Evolutionary conservation across 2,888 invertebrate species (phyloP).

Genomic region (Dynastes maya): DNA sequence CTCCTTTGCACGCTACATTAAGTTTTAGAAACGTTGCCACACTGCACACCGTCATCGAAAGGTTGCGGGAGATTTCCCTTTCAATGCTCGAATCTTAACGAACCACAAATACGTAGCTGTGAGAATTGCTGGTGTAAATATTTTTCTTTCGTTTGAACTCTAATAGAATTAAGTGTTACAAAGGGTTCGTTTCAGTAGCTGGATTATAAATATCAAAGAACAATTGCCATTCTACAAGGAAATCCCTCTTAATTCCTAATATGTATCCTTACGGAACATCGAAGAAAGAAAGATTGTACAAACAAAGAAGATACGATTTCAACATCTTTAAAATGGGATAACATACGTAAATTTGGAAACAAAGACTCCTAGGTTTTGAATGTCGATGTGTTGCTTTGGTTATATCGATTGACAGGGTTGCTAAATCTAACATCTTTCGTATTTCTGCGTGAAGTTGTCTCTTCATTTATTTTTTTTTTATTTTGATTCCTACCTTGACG

Average conservation of each 20-base stretch:
- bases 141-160: slow-evolving; percentile 13
- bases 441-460: too few species aligned
- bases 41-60: slow-evolving; percentile 18
- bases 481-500: too few species aligned
- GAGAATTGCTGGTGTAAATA: background rate
- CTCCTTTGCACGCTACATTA: slow-evolving; percentile 29
- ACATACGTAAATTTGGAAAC: too few species aligned
- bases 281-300: background rate
- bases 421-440: too few species aligned
- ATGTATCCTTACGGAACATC: background rate
- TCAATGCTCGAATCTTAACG: background rate
- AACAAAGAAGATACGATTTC: too few species aligned
- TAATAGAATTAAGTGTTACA: background rate
- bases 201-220: slow-evolving; percentile 9
- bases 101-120: background rate
- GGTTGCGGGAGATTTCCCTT: slow-evolving; percentile 21
- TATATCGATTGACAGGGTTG: too few species aligned
- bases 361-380: too few species aligned
- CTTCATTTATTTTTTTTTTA: too few species aligned
- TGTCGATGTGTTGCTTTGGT: too few species aligned
- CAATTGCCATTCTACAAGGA: background rate
- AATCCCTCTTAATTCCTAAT: background rate
- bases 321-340: too few species aligned
- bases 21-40: slow-evolving; percentile 32
- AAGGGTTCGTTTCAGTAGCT: background rate